Evolutionary conservation across 2,797 vertebrate species (phyloP).

Genomic region (Sebastes itinus): DNA sequence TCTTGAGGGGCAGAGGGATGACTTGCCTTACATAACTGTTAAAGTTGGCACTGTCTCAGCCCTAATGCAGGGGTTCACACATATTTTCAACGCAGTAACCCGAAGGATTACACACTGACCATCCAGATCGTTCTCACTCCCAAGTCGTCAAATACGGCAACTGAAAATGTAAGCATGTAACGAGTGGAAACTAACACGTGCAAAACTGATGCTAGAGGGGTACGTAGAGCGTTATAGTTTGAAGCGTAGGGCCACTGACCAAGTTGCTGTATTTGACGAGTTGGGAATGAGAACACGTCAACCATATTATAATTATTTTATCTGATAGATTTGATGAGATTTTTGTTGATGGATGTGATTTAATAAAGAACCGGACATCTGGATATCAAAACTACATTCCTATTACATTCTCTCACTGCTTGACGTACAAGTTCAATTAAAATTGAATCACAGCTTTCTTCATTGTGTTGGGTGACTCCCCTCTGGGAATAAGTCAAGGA

Average conservation of each 20-base stretch:
- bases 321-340: neutral
- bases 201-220: neutral
- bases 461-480: neutral
- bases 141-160: neutral
- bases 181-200: neutral
- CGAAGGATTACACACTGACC: neutral
- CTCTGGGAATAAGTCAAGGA: neutral
- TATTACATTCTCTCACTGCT: neutral
- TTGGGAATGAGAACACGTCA: neutral
- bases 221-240: neutral
- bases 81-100: neutral
- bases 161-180: neutral
- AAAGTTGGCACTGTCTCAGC: conserved; percentile 22
- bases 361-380: neutral
- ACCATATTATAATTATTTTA: neutral
- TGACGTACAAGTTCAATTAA: neutral
- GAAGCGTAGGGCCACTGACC: neutral
- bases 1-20: conserved; percentile 53
- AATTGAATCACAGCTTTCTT: neutral
- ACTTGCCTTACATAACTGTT: conserved; percentile 53
- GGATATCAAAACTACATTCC: conserved; percentile 12
- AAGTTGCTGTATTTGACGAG: neutral
- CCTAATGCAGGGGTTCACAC: neutral
- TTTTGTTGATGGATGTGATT: conserved; percentile 14
- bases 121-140: neutral